A percentile compares a stretch with the other conserved stretches of the same genome.
Conservation (phyloP, 2,113 vertebrate species). For the Muntiacus reevesi region DNA sequence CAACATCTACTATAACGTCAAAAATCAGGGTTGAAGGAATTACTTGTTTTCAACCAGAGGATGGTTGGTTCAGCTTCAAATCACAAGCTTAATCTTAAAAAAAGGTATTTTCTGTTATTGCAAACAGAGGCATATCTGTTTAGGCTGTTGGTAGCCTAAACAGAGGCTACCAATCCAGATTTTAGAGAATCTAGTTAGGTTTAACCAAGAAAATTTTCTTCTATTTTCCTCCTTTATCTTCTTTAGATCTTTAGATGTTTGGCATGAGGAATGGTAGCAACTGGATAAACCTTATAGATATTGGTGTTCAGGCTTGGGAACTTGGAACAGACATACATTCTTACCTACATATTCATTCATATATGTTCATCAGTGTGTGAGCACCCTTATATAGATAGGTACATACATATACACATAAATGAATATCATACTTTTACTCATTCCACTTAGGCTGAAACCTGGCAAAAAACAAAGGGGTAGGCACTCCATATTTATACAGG, state of each 20-base stretch:
- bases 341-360: background rate
- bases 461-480: background rate
- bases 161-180: background rate
- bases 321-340: background rate
- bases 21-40: background rate
- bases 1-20: background rate
- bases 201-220: background rate
- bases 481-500: background rate
- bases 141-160: no score
- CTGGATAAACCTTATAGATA: background rate
- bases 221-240: no score
- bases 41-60: background rate
- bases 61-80: background rate
- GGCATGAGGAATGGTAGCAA: background rate
- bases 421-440: background rate
- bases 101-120: background rate
- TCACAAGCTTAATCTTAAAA: background rate
- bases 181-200: background rate
- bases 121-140: background rate
- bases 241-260: background rate
- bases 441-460: background rate
- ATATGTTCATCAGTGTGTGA: background rate
- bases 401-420: background rate
- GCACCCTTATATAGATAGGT: background rate
- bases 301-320: background rate